Evolutionary conservation across 2,797 vertebrate genomes (phyloP).

Genomic region (Rousettus madagascariensis): DNA sequence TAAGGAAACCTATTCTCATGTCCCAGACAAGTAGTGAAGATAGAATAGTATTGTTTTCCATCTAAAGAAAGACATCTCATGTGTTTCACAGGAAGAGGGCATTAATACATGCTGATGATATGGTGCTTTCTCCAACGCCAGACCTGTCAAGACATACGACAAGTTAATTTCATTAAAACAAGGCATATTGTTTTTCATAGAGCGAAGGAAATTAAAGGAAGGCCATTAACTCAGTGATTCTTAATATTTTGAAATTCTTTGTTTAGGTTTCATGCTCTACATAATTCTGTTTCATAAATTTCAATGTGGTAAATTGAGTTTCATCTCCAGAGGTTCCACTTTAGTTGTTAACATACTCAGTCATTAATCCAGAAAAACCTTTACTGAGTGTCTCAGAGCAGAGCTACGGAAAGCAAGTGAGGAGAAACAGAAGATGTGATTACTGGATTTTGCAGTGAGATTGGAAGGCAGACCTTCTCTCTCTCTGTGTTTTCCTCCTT

Average conservation of each 20-base stretch:
- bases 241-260: slow-evolving; percentile 35
- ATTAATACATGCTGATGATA: slow-evolving; percentile 16
- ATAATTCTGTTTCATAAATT: background rate
- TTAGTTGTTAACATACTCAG: background rate
- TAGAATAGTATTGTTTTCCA: slow-evolving; percentile 37
- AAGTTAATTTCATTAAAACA: slow-evolving; percentile 37
- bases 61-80: slow-evolving; percentile 25
- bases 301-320: background rate
- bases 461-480: background rate
- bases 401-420: background rate
- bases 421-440: background rate
- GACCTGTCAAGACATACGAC: slow-evolving; percentile 21
- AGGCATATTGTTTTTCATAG: slow-evolving; percentile 1
- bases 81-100: slow-evolving; percentile 41
- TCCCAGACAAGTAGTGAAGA: slow-evolving; percentile 3
- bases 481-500: background rate
- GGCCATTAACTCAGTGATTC: background rate
- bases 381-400: background rate
- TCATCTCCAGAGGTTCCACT: background rate
- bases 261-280: background rate
- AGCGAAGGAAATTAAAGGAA: slow-evolving; percentile 5
- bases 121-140: background rate
- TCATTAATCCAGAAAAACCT: background rate
- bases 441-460: background rate
- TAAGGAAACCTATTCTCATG: background rate